Base-by-base conservation (phyloP, 2,888 invertebrate genomes). In the Dryobota labecula region DNA sequence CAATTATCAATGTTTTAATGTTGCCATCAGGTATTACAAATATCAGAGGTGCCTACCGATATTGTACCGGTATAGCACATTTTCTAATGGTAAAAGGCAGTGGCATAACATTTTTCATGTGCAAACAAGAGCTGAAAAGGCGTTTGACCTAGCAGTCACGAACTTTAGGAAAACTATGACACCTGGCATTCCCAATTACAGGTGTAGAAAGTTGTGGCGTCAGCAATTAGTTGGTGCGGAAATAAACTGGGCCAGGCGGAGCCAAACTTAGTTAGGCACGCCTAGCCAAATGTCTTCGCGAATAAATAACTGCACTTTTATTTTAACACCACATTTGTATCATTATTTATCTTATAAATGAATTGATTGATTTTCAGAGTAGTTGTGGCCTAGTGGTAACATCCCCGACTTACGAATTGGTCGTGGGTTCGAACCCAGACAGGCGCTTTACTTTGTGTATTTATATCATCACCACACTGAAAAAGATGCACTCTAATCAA, bases 191-290 rank as follows among this genome's bases (percentile, higher is more conserved):
- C 78, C 87, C 88, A 89, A 89, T 90, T 90, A 90, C 86, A 88
- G 87, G 87, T 89, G 87, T 86, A 86, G 86, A 86, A 85, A 84
- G 84, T 86, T 85, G 84, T 84, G 84, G 86, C 83, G 76, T 70
- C 82, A 84, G 88, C 88, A 90, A 89, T 91, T 92, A 90, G 88
- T 85, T 83, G 68, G 82, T 74, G 84, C 85, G 86, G 87, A 88
- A 87, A 86, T 85, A 87, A 91, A 89, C 86, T 86, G 83, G 87
- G 86, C 74, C 87, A 87, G 84, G 79, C 84, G 80, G 79, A 86
- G 80, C 33, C 51, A 65, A 82, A 82, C 74, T 80, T 81, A 87
- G 86, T 87, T 87, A 86, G 83, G 71, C 70, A 65, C 74, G 73
- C 65, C 83, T 78, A 76, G 76, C 82, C 78, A 70, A 82, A 84